Conservation (phyloP, 2,888 invertebrate species). For the Mythimna impura region DNA sequence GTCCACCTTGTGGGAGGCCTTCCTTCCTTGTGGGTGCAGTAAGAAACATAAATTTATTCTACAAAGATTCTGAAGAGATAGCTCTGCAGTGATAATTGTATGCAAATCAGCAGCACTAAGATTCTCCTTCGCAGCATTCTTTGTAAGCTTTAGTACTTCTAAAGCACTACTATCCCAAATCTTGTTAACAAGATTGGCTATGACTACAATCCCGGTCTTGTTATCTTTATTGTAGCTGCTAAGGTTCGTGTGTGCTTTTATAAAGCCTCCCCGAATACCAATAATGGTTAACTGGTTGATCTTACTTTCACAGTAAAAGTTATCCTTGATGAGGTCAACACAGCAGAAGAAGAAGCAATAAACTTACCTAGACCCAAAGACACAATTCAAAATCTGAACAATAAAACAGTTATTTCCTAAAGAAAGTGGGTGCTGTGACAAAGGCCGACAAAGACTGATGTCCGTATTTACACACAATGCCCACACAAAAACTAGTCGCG, state of each 20-base stretch:
- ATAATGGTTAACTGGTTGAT: background rate
- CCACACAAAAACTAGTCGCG: conserved; percentile 63
- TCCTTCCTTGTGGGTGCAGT: background rate
- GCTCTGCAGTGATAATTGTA: too few relatives aligned
- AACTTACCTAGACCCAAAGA: background rate
- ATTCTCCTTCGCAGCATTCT: background rate
- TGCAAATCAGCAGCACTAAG: background rate
- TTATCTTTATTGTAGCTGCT: background rate
- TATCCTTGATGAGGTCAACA: too few relatives aligned
- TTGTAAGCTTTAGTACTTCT: too few relatives aligned
- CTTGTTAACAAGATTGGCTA: background rate
- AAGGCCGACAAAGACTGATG: conserved; percentile 53
- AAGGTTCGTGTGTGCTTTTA: too few relatives aligned
- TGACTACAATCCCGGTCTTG: background rate
- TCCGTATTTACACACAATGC: conserved; percentile 68
- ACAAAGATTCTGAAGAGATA: too few relatives aligned
- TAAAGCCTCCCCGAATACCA: background rate
- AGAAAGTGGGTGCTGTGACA: conserved; percentile 56
- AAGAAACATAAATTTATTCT: too few relatives aligned
- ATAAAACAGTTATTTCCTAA: conserved; percentile 42
- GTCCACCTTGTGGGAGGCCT: too few relatives aligned
- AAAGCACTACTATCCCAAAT: too few relatives aligned
- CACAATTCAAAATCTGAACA: conserved; percentile 30
- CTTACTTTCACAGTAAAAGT: background rate
- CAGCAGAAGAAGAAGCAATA: background rate